Evolutionary conservation across 1,140 invertebrate species (phyloP).

Genomic region (Apis mellifera): Amel_HAv3.1 CM009935.2:1441501-1442000

Average conservation of each 20-base stretch:
- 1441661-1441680: slow-evolving; percentile 78
- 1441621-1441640: slow-evolving; percentile 54
- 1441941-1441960: too few species aligned
- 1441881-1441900: too few species aligned
- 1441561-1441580: slow-evolving; percentile 36
- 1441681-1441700: slow-evolving; percentile 52
- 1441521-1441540: slow-evolving; percentile 21
- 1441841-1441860: neutral
- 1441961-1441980: too few species aligned
- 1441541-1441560: slow-evolving; percentile 11
- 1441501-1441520: slow-evolving; percentile 78
- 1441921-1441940: too few species aligned
- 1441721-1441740: slow-evolving; percentile 38
- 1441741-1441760: slow-evolving; percentile 39
- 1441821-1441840: neutral
- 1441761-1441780: slow-evolving; percentile 47
- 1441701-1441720: slow-evolving; percentile 62
- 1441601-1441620: slow-evolving; percentile 32
- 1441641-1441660: slow-evolving; percentile 78
- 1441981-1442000: too few species aligned
- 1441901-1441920: too few species aligned
- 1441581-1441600: neutral
- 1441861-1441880: neutral
- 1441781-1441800: slow-evolving; percentile 2
- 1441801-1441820: slow-evolving; percentile 5